A percentile compares a stretch with the other conserved stretches of the same genome.
phyloP scores from a whole-genome alignment of 2,797 vertebrate genomes.

The Crocidura indochinensis region DNA sequence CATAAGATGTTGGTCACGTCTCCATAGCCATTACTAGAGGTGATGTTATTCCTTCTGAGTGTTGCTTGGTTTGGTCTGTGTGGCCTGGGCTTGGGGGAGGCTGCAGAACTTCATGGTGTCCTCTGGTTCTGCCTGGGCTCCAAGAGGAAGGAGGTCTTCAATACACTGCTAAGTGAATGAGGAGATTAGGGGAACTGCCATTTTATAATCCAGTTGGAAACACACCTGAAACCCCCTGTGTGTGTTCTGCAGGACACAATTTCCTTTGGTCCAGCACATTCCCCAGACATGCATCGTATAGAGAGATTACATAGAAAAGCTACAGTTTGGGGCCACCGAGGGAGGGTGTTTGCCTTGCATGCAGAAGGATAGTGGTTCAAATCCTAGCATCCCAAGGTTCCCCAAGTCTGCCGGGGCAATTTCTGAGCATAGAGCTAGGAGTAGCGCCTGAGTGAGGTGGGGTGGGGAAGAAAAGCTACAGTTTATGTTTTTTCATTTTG shows the following conservation, averaged over 20 bases:
- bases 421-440: too few species aligned
- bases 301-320: conserved; percentile 30
- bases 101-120: conserved; percentile 10
- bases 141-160: too few species aligned
- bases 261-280: conserved; percentile 10
- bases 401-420: too few species aligned
- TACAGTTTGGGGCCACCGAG: too few species aligned
- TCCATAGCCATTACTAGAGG: too few species aligned
- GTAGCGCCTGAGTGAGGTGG: too few species aligned
- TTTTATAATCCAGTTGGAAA: too few species aligned
- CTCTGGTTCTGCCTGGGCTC: not conserved
- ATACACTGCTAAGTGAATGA: not conserved
- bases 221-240: not conserved
- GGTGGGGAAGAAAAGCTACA: conserved; percentile 23
- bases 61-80: not conserved
- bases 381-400: too few species aligned
- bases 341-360: too few species aligned
- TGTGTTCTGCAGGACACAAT: conserved; percentile 10
- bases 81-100: not conserved
- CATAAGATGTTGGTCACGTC: too few species aligned
- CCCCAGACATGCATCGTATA: not conserved
- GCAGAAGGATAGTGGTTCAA: too few species aligned
- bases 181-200: not conserved
- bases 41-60: not conserved
- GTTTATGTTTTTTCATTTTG: not conserved